Percentiles rank a stretch among this genome's conserved stretches.
Evolutionary conservation across 2,797 vertebrate genomes (phyloP).

Genomic region (Australoheros facetus): DNA sequence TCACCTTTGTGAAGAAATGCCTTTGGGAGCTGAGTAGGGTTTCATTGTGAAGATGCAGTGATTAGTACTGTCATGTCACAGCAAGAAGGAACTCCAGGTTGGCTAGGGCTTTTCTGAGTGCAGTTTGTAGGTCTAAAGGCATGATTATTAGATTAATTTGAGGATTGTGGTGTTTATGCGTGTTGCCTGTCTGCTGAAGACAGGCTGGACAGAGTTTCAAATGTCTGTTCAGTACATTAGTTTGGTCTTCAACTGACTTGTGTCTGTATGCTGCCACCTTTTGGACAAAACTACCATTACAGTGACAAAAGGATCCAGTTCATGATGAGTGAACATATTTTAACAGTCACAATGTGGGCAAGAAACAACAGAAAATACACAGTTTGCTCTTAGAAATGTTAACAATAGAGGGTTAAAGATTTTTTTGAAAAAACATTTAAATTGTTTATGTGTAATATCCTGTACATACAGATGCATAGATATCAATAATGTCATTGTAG

Average conservation of each 20-base stretch:
- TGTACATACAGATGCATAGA: background rate
- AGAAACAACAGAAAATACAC: background rate
- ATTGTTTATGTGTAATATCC: background rate
- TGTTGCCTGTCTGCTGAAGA: background rate
- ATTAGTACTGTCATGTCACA: accelerated
- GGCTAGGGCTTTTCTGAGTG: background rate
- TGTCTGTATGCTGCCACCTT: conserved; percentile 52
- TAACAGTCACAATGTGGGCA: background rate
- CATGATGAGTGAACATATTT: background rate
- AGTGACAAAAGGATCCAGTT: background rate
- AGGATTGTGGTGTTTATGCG: background rate
- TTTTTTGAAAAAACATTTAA: background rate
- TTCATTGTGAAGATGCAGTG: background rate
- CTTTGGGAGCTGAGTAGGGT: background rate
- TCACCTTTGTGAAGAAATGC: background rate
- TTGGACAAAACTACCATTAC: conserved; percentile 20
- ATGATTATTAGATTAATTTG: background rate
- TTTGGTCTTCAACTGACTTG: background rate
- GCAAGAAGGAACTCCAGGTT: background rate
- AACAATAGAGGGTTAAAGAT: background rate
- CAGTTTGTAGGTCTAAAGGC: background rate
- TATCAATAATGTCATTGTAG: background rate
- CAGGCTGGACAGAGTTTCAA: too few relatives aligned
- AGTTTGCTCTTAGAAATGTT: background rate
- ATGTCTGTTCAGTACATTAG: background rate